Base-by-base conservation (phyloP, 2,888 invertebrate genomes). In the Mesorhabditis sp. region DNA sequence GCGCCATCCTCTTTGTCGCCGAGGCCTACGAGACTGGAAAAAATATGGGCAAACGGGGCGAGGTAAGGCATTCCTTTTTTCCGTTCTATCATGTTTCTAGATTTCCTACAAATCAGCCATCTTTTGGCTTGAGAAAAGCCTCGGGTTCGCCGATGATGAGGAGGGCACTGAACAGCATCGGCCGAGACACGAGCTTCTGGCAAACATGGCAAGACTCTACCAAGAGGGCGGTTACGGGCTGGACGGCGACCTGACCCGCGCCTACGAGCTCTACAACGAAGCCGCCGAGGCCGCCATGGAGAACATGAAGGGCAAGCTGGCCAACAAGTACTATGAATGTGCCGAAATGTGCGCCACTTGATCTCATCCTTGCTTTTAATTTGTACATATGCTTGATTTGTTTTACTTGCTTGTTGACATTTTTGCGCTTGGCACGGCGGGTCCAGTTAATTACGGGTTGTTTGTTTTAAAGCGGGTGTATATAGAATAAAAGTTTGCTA, bases 201-300 rank as follows among this genome's bases (percentile, higher is more conserved):
- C 88, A 43, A 86, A 87, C 69, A 86, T 88, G 82, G 89, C 89
- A 0, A 87, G 87, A 69, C 84, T 89, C 82, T 88, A 87, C 73
- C 78, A 79, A 61, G 72, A 82, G 42, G 89, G 89, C 3, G 88
- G 88, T 3, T 84, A 86, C 76, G 87, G 86, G 3, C 82, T 89
- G 64, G 73, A 73, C 63, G 86, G 86, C 70, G 86, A 89, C 79
- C 86, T 87, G 6, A 81, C 84, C 64, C 85, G 85, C 81, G 87
- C 89, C 65, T 88, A 87, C 67, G 88, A 89, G 70, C 78, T 88
- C 76, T 89, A 87, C 82, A 88, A 83, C 72, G 86, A 87, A 73
- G 89, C 89, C 43, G 89, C 89, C n/a, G 89, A 90, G 70, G 83
- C 83, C 15, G 89, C 89, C 2, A 88, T 88, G 85, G 87, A 86